phyloP scores from a whole-genome alignment of 35 echinoderm and acorn worm species.

The Anneissia japonica region DNA sequence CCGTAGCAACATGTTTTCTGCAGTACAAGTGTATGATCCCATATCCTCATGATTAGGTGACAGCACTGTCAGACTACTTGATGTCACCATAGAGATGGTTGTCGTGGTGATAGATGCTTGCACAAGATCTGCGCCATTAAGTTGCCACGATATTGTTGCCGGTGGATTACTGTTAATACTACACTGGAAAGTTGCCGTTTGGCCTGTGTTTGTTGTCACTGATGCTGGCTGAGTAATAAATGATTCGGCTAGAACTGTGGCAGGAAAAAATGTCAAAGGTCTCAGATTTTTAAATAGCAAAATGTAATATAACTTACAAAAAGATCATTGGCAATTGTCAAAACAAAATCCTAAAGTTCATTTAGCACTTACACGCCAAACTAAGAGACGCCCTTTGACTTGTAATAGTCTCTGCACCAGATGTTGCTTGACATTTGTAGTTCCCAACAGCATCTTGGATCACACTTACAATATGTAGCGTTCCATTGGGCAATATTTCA shows the following conservation, averaged over 20 bases:
- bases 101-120: slow-evolving; percentile 11
- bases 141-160: slow-evolving; percentile 70
- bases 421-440: slow-evolving; percentile 31
- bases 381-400: slow-evolving; percentile 17
- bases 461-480: slow-evolving; percentile 40
- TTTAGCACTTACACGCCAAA: slow-evolving; percentile 43
- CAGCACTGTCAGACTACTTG: slow-evolving; percentile 33
- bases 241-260: slow-evolving; percentile 33
- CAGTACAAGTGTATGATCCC: slow-evolving; percentile 69
- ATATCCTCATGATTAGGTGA: slow-evolving; percentile 54
- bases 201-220: slow-evolving; percentile 36
- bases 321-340: neutral
- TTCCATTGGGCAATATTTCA: slow-evolving; percentile 40
- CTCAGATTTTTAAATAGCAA: too few species aligned
- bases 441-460: slow-evolving; percentile 17
- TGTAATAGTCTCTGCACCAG: slow-evolving; percentile 21
- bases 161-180: slow-evolving; percentile 60
- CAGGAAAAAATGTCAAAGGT: too few species aligned
- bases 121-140: slow-evolving; percentile 49
- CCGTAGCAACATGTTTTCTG: slow-evolving; percentile 44
- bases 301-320: too few species aligned
- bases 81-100: slow-evolving; percentile 17
- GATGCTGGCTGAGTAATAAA: slow-evolving; percentile 50
- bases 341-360: neutral
- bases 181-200: slow-evolving; percentile 38